Conservation (phyloP, 2,888 invertebrate species). For the Bembecia ichneumoniformis region DNA sequence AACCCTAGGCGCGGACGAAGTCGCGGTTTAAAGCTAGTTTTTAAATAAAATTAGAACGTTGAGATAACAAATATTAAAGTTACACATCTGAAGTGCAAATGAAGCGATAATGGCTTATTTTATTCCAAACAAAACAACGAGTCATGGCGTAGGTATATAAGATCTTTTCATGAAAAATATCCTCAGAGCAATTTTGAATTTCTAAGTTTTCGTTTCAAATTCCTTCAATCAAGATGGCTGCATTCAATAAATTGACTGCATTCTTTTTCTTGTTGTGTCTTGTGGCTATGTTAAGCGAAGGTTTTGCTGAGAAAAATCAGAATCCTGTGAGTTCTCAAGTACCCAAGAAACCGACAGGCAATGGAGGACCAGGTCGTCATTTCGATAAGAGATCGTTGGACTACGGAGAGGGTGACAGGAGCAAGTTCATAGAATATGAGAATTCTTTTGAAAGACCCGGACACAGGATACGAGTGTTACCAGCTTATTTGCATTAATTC, state of each 20-base stretch:
- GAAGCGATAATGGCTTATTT: slow-evolving; percentile 7
- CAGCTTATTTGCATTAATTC: slow-evolving; percentile 41
- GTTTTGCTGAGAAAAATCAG: slow-evolving; percentile 12
- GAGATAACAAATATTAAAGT: too few relatives aligned
- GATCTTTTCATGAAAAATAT: neutral
- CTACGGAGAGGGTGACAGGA: slow-evolving; percentile 26
- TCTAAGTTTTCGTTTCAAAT: neutral
- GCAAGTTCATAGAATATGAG: slow-evolving; percentile 24
- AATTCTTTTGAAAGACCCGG: slow-evolving; percentile 31
- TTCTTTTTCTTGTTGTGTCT: slow-evolving; percentile 27
- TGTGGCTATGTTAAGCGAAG: slow-evolving; percentile 18
- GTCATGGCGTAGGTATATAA: neutral
- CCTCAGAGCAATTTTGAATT: slow-evolving; percentile 5
- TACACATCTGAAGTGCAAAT: neutral
- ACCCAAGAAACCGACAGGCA: neutral
- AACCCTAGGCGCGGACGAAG: too few relatives aligned
- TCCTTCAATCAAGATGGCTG: slow-evolving; percentile 20
- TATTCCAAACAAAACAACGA: slow-evolving; percentile 23
- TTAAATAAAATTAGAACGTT: neutral
- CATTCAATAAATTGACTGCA: slow-evolving; percentile 24
- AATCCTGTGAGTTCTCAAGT: slow-evolving; percentile 1
- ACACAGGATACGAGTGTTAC: slow-evolving; percentile 45
- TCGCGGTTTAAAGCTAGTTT: neutral
- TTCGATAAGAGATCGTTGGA: slow-evolving; percentile 40
- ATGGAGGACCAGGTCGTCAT: slow-evolving; percentile 15